Base-by-base conservation (phyloP, 2,113 vertebrate species). In the Otis tarda region DNA sequence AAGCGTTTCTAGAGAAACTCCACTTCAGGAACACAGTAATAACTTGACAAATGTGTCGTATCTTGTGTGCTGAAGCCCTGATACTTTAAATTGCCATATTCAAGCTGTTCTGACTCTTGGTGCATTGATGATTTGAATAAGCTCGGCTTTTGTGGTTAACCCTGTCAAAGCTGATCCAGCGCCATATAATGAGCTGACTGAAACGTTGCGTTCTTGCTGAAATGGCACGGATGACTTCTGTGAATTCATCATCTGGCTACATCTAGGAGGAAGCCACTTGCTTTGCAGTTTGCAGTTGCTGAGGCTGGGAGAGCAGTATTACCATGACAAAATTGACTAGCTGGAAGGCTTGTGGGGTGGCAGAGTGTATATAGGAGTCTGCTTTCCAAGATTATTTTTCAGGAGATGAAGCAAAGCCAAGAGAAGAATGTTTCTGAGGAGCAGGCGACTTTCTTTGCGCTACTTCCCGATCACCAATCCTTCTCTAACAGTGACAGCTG, bases 1-100 rank as follows among this genome's bases (percentile, higher is more conserved):
- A 64, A 94, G 92, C 81, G 78, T 57, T 80, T 93, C 75, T 89
- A 83, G 85, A 79, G 82, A 89, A 95, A 23, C 73, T 57, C 61
- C 33, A 23, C 89, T 93, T 80, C 8, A 65, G 52, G 52, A 78
- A 22, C 12, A 9, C 10, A 43, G 71, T 24, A 33, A 27, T 70
- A 79, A 70, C 74, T 78, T 90, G 50, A 82, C 80, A 47, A 27
- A 79, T 84, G 43, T 73, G 41, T 77, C 14, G 3, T 65, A 87
- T 94, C 24, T 67, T 59, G 84, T 1, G 1, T 78, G 92, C 70
- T 90, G 52, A 59, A 93, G 52, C 49, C 50, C 69, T 73, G 67
- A 80, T 83, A 64, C 81, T 92, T 86, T 69, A 65, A 31, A 28
- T 78, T 79, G 77, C 75, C 31, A 9, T 59, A 12, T 65, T 75